A percentile compares a stretch with the other conserved stretches of the same genome.
Evolutionary conservation across 2,888 invertebrate species (phyloP).

Genomic region (Athrips mouffetella): DNA sequence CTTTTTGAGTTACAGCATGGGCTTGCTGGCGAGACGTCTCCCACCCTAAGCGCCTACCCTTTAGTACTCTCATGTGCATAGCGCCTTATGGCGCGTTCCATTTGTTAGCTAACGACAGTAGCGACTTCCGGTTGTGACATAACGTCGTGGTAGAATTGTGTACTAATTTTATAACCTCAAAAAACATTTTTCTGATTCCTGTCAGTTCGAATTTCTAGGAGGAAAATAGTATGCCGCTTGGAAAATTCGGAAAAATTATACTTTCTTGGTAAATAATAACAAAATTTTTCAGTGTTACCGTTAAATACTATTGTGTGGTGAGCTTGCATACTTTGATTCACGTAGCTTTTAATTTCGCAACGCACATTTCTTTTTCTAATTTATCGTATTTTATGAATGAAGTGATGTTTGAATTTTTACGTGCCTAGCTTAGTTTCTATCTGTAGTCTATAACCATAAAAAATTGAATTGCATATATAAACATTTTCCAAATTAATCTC

Average conservation of each 20-base stretch:
- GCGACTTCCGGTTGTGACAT: slow-evolving; percentile 39
- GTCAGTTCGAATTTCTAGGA: slow-evolving; percentile 34
- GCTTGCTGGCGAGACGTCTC: too few species aligned
- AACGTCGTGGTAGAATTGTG: slow-evolving; percentile 32
- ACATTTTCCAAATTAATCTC: too few species aligned
- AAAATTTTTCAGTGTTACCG: slow-evolving; percentile 30
- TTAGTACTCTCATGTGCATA: too few species aligned
- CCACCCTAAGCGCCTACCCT: too few species aligned
- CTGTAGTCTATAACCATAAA: too few species aligned
- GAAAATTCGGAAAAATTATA: slow-evolving; percentile 74
- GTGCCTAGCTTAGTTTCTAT: too few species aligned
- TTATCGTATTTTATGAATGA: too few species aligned
- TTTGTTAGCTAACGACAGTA: slow-evolving; percentile 13
- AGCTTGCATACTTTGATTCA: slow-evolving; percentile 25
- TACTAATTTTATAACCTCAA: slow-evolving; percentile 51
- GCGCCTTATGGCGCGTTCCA: background rate
- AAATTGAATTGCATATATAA: too few species aligned
- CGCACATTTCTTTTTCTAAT: background rate
- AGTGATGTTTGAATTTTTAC: too few species aligned
- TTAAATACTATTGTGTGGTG: slow-evolving; percentile 38
- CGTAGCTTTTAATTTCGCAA: background rate
- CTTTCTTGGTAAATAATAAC: slow-evolving; percentile 70
- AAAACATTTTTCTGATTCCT: slow-evolving; percentile 24
- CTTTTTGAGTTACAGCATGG: too few species aligned
- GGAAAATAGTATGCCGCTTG: slow-evolving; percentile 73